Evolutionary conservation across 2,113 vertebrate species (phyloP), one percentile per base, ranked within the genome.

Genomic region (Nerophis ophidion): DNA sequence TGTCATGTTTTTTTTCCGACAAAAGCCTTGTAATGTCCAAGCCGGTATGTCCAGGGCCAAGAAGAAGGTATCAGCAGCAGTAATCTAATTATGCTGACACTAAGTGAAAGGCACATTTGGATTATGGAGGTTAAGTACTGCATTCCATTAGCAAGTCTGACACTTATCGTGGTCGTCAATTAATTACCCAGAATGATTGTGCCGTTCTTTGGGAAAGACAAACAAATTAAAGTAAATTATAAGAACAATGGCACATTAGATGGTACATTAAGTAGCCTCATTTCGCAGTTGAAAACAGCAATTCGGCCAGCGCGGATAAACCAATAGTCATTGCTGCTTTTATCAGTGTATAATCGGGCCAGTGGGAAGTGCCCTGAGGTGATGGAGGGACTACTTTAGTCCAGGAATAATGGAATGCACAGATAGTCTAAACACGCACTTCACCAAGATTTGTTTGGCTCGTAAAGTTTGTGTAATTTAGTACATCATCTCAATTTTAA

Each of bases 31-130:
- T 52, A n/a, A 16, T 38, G 11, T 55, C 7, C 16, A 35, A 17
- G 9, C 50, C n/a, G 38, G 56, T 57, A 33, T 69, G 58, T 66
- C 58, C 8, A n/a, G 6, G 68, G 55, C 49, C 62, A 70, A 71
- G 53, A 74, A 61, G 50, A 75, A 59, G 52, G 52, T 76, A 74
- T 81, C 79, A 68, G 65, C 73, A 51, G 65, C 54, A 55, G 57
- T 84, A 87, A 87, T 83, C 73, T 76, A 78, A 84, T 89, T 86
- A 83, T 76, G 72, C 76, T 70, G 76, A 80, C 79, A 72, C 61
- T 79, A 74, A 89, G 76, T 80, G 79, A 85, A 77, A 77, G 70
- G 68, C 80, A 77, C 69, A 65, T 60, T 72, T 66, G 74, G 81
- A 84, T 78, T 84, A 79, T 60, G 58, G 69, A 73, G 81, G 83